Evolutionary conservation across 2,888 invertebrate species (phyloP).

Genomic region (Ormyrus rosae): DNA sequence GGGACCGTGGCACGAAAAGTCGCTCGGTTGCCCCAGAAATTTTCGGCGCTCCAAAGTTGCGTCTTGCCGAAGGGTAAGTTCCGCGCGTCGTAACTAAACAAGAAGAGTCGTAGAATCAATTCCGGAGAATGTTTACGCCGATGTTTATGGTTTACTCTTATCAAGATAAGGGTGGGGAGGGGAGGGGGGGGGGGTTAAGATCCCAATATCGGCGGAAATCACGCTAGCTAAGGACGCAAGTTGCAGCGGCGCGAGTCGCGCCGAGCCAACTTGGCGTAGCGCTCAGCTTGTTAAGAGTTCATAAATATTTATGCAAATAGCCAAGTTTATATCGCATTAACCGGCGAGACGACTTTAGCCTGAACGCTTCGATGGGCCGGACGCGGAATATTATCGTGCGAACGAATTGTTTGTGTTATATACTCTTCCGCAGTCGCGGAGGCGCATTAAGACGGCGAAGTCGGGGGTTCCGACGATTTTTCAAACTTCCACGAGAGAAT

Average conservation of each 20-base stretch:
- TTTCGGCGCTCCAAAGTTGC: slow-evolving; percentile 79
- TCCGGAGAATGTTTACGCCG: slow-evolving; percentile 29
- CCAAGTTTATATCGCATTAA: slow-evolving; percentile 27
- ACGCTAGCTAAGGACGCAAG: not conserved
- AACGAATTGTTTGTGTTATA: slow-evolving; percentile 10
- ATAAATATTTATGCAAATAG: slow-evolving; percentile 41
- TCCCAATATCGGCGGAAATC: too few relatives aligned
- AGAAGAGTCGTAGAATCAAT: slow-evolving; percentile 38
- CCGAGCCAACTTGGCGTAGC: not conserved
- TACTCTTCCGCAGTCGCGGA: too few relatives aligned
- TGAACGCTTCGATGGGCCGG: slow-evolving; percentile 1
- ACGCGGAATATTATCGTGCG: not conserved
- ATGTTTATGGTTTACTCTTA: slow-evolving; percentile 23
- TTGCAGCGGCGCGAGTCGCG: not conserved
- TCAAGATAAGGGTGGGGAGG: not conserved
- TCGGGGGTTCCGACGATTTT: not conserved
- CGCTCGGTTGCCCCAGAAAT: slow-evolving; percentile 79
- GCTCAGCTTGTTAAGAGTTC: slow-evolving; percentile 17
- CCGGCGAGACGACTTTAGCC: not conserved
- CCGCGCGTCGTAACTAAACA: slow-evolving; percentile 80
- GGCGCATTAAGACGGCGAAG: too few relatives aligned
- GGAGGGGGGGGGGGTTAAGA: too few relatives aligned
- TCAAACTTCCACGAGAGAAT: not conserved
- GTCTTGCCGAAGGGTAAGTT: slow-evolving; percentile 79
- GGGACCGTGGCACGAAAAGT: slow-evolving; percentile 79